Evolutionary conservation across 1,140 invertebrate species (phyloP).

Genomic region (Andrena cerasifolii): DNA sequence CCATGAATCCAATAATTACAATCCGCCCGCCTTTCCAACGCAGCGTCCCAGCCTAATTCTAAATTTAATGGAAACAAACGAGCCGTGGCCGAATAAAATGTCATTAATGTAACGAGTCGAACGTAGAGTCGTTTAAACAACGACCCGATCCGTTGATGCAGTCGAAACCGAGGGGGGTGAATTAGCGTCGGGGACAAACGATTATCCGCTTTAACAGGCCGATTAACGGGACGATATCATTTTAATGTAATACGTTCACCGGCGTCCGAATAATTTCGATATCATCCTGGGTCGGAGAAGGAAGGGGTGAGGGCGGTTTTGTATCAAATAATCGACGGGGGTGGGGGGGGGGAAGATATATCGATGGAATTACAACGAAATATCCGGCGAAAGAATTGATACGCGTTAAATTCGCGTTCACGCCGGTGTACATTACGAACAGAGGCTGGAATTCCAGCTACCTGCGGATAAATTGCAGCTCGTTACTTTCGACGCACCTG

Average conservation of each 20-base stretch:
- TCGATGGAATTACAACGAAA: slow-evolving; percentile 44
- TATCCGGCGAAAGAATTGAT: slow-evolving; percentile 48
- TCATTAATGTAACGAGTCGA: slow-evolving; percentile 45
- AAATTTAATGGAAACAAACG: slow-evolving; percentile 18
- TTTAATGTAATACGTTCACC: slow-evolving; percentile 29
- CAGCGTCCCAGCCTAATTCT: background rate
- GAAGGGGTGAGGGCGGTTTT: no score
- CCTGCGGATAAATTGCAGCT: slow-evolving; percentile 61
- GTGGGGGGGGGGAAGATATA: background rate
- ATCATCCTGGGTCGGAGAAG: background rate
- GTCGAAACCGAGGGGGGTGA: slow-evolving; percentile 19
- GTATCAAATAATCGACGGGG: background rate
- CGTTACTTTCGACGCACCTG: slow-evolving; percentile 42
- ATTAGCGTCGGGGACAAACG: slow-evolving; percentile 34
- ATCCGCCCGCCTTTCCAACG: no score
- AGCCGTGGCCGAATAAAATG: slow-evolving; percentile 31
- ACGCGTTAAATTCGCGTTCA: slow-evolving; percentile 53
- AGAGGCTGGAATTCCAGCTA: slow-evolving; percentile 46
- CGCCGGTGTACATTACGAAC: slow-evolving; percentile 63
- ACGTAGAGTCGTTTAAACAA: slow-evolving; percentile 42
- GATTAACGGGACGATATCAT: slow-evolving; percentile 29
- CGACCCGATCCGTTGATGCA: slow-evolving; percentile 41
- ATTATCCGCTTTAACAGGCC: slow-evolving; percentile 37
- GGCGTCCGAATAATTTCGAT: slow-evolving; percentile 20
- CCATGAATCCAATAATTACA: no score